Base-by-base conservation (phyloP, 2,888 invertebrate species). In the Chaetoderma sp. region DNA sequence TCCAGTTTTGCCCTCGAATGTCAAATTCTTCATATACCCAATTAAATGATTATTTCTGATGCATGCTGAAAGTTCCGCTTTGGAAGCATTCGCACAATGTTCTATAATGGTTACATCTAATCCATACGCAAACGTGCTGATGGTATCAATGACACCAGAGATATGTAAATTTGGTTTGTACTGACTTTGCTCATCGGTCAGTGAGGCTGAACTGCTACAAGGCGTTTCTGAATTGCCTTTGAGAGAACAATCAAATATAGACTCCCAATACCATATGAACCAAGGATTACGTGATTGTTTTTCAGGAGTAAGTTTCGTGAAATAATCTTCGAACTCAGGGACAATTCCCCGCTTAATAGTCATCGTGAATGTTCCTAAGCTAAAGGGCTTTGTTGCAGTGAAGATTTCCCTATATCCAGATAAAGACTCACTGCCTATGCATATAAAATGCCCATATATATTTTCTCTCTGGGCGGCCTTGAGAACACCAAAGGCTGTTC, bases 221-320 rank as follows among this genome's bases (percentile, higher is more conserved):
- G 52, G 33, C 4, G 18, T 27, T 6, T 32, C 21, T 3, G n/a
- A n/a, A n/a, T 42, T 21, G 45, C 39, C 50, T 30, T 10, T 52
- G 63, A 76, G 69, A 13, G 68, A 67, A 44, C 79, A 80, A 25
- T 71, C 57, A 50, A 77, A 80, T 47, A 69, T 39, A 18, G 63
- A 64, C 47, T 73, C 70, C 82, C 82, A 82, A 73, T 77, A 76
- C 28, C 78, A 75, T n/a, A 54, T 39, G 23, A 82, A 75, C 80
- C 80, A 81, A 0, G 80, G 78, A 63, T 82, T 78, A 3, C 39
- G 32, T 1, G 52, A 28, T 21, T 54, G 66, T 1, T 52, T 66
- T 1, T 28, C 39, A 13, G 78, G 78, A 2, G 52, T 66, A 10
- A 79, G 60, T 1, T 59, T 60, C 21, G 74, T 67, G 61, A 79